Conservation (phyloP, 2,113 vertebrate genomes). For the Butastur rufipennis region DNA sequence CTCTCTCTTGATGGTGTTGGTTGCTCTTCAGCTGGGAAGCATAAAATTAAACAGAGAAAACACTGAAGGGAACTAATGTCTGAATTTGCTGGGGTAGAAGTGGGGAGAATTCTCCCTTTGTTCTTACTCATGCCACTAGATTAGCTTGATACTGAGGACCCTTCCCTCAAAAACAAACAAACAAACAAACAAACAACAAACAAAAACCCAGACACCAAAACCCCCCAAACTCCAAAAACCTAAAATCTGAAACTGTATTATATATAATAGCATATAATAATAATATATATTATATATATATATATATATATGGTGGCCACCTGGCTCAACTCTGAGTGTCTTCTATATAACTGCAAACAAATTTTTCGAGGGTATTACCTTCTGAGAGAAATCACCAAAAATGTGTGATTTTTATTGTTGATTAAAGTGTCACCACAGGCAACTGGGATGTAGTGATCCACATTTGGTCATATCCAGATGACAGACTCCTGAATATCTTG, state of each 20-base stretch:
- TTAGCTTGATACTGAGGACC: background rate
- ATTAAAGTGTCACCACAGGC: background rate
- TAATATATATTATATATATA: too few species aligned
- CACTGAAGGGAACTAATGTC: background rate
- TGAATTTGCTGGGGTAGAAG: background rate
- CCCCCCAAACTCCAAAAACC: rapidly evolving
- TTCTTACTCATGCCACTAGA: background rate
- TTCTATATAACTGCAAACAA: background rate
- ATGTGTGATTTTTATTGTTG: background rate
- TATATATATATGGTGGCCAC: background rate
- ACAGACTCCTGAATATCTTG: background rate
- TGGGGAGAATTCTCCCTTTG: background rate
- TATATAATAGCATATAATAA: background rate
- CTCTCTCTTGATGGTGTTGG: background rate
- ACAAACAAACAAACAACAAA: background rate
- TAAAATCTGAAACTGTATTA: background rate
- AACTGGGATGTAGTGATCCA: background rate
- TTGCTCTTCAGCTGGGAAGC: background rate
- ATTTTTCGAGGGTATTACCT: background rate
- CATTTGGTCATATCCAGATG: background rate
- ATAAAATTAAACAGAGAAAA: background rate
- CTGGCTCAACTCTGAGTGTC: background rate
- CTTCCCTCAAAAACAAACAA: background rate
- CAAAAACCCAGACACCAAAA: background rate
- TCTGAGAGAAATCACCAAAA: background rate